These are phyloP conservation scores for Bhutanitis thaidina DNA, from an alignment of 2,888 invertebrate genomes.

Conservation along the genomic window DNA sequence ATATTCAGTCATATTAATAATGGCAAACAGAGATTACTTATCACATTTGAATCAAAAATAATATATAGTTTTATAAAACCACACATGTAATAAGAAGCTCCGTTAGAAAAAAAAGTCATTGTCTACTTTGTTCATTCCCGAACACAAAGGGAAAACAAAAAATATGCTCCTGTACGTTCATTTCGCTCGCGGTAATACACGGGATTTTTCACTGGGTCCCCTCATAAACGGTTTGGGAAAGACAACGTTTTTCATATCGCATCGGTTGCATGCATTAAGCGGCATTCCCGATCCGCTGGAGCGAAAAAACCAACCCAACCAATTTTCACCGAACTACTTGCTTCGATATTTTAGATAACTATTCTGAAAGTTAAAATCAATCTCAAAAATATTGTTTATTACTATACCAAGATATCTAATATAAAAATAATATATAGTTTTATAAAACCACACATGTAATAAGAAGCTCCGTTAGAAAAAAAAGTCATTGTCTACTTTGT, in stretches of 20 bases:
- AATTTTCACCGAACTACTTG: conserved; percentile 24
- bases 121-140: conserved; percentile 26
- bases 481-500: conserved; percentile 19
- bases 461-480: conserved; percentile 13
- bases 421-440: too few relatives aligned
- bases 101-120: conserved; percentile 13
- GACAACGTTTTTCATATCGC: conserved; percentile 44
- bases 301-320: conserved; percentile 49
- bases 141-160: conserved; percentile 48
- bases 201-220: conserved; percentile 42
- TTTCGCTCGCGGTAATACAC: conserved; percentile 55
- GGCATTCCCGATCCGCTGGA: conserved; percentile 35
- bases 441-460: background rate
- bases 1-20: too few relatives aligned
- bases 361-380: too few relatives aligned
- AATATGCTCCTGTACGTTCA: conserved; percentile 42
- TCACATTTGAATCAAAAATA: too few relatives aligned
- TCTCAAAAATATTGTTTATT: too few relatives aligned
- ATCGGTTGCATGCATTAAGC: conserved; percentile 43
- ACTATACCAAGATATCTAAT: too few relatives aligned
- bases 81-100: conserved; percentile 1
- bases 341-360: background rate
- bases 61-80: too few relatives aligned
- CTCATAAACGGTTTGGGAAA: conserved; percentile 50
- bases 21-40: too few relatives aligned